Conservation (phyloP, 2,888 invertebrate genomes). For the Aphidoletes aphidimyza region DNA sequence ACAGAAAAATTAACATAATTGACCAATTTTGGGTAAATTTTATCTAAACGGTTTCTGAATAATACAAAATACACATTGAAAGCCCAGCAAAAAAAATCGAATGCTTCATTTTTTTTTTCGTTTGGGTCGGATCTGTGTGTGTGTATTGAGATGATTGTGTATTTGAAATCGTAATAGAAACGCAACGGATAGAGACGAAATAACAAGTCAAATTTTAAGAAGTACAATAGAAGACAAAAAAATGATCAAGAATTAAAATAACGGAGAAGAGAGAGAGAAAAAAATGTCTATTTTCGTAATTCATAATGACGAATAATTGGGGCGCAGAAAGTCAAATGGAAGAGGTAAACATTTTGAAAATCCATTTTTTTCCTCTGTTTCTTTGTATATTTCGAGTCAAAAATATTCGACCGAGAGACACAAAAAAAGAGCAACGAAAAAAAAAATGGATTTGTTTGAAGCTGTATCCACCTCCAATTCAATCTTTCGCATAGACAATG, state of each 20-base stretch:
- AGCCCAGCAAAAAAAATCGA: background rate
- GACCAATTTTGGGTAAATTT: constrained; percentile 49
- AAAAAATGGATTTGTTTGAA: background rate
- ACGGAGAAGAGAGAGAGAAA: background rate
- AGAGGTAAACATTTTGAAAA: background rate
- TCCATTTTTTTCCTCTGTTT: background rate
- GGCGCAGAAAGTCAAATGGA: background rate
- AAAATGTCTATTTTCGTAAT: background rate
- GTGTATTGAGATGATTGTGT: background rate
- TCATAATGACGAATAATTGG: constrained; percentile 4
- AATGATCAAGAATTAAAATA: background rate
- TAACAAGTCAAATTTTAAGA: background rate
- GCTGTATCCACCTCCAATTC: constrained; percentile 15
- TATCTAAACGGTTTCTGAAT: constrained; percentile 39
- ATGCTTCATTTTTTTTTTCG: background rate
- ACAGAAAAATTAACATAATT: constrained; percentile 52
- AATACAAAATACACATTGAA: constrained; percentile 15
- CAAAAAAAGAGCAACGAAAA: background rate
- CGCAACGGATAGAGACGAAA: background rate
- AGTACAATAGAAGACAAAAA: background rate
- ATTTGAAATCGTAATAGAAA: background rate
- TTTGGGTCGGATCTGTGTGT: background rate
- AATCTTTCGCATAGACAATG: background rate
- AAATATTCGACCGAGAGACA: too few relatives aligned
- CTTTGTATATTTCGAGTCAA: background rate